Conservation (phyloP, 1,140 invertebrate species). For the Drosophila takahashii region DNA sequence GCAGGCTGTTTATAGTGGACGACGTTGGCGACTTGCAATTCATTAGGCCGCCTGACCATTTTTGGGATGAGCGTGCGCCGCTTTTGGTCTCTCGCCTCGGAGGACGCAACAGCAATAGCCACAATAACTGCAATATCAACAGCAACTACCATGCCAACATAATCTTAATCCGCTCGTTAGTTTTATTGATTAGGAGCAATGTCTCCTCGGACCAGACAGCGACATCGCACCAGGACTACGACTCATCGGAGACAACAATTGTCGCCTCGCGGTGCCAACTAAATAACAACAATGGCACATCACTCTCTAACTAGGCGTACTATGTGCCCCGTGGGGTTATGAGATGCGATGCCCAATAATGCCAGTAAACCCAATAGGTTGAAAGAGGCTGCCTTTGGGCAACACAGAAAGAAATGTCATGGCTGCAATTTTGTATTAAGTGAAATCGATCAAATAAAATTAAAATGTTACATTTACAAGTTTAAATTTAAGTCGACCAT, state of each 20-base stretch:
- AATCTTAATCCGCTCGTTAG: conserved; percentile 83
- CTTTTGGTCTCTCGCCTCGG: conserved; percentile 68
- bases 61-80: conserved; percentile 77
- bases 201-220: conserved; percentile 55
- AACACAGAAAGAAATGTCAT: background rate
- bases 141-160: conserved; percentile 55
- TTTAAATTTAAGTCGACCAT: background rate
- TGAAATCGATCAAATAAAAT: no score
- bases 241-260: conserved; percentile 82
- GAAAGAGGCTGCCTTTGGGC: background rate
- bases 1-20: conserved; percentile 34
- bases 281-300: conserved; percentile 73
- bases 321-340: conserved; percentile 69
- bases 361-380: conserved; percentile 24
- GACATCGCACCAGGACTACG: conserved; percentile 50
- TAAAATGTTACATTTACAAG: background rate
- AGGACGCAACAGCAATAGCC: conserved; percentile 15
- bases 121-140: conserved; percentile 24
- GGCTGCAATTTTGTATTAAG: background rate
- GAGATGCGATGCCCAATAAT: conserved; percentile 50
- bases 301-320: conserved; percentile 51
- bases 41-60: conserved; percentile 78
- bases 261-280: conserved; percentile 80
- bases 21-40: conserved; percentile 63
- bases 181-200: conserved; percentile 81